phyloP scores from a whole-genome alignment of 2,888 invertebrate species.

The Crioceris asparagi region DNA sequence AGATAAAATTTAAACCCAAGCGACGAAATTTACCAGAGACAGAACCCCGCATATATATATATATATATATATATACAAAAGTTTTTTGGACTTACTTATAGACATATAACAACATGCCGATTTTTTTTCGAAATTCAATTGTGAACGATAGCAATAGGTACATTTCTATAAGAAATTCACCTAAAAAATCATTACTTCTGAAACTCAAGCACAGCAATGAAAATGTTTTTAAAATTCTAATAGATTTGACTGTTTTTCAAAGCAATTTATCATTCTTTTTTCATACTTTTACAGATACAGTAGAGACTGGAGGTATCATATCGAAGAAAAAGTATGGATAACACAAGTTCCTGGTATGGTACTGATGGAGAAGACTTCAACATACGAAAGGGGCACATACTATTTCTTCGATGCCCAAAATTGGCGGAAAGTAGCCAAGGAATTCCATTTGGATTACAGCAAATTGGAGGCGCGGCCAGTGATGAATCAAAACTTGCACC shows the following conservation, averaged over 20 bases:
- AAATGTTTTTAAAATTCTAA: background rate
- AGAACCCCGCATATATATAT: background rate
- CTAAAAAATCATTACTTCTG: too few species aligned
- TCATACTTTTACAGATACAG: slow-evolving; percentile 59
- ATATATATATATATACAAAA: background rate
- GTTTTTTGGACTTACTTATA: too few species aligned
- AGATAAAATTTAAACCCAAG: too few species aligned
- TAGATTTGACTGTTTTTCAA: background rate
- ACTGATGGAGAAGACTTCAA: slow-evolving; percentile 87
- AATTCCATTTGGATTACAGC: slow-evolving; percentile 98
- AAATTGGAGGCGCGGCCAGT: slow-evolving; percentile 92
- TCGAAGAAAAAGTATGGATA: slow-evolving; percentile 98
- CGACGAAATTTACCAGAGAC: too few species aligned
- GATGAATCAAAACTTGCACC: slow-evolving; percentile 46
- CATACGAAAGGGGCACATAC: slow-evolving; percentile 97
- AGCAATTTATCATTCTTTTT: background rate
- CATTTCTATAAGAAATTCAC: too few species aligned
- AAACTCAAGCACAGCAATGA: too few species aligned
- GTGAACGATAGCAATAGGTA: too few species aligned
- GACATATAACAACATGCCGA: too few species aligned
- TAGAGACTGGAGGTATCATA: slow-evolving; percentile 99
- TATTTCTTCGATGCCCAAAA: slow-evolving; percentile 98
- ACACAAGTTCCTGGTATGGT: slow-evolving; percentile 94
- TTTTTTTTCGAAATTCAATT: too few species aligned
- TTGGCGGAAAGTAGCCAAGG: slow-evolving; percentile 94